Evolutionary conservation across 2,113 vertebrate genomes (phyloP), one percentile per base, ranked within the genome.

Genomic region (Rhinogobius similis): DNA sequence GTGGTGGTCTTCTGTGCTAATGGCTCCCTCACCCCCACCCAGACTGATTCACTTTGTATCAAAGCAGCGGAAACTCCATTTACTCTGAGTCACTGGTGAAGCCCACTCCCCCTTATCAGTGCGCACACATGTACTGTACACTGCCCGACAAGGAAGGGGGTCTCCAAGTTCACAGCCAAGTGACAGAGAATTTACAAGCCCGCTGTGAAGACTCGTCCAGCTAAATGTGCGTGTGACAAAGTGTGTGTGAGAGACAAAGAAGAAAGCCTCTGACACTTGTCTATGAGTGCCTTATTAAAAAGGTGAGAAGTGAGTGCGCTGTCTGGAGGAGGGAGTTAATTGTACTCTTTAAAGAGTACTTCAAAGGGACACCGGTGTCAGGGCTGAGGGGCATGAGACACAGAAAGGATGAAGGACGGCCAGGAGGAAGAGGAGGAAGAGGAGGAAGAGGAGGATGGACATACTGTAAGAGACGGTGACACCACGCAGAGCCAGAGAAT

Each of bases 221-320:
- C 81, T 77, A 68, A 63, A 69, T 29, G 72, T 77, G 73, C 63
- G 75, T 44, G 72, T 66, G 73, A 55, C 65, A 65, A 53, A 16
- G 61, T 55, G 62, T 53, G 65, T 65, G 64, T 12, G 63, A 39
- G 66, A 55, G 50, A 52, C 32, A 75, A 27, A 72, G 65, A 80
- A 67, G 71, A 83, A 68, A 68, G 59, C 71, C 52, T 61, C 75
- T 70, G 82, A 87, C 87, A 84, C 81, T 90, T 76, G 85, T 91
- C 90, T 91, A 86, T 84, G 85, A 90, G 86, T 56, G 83, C 77
- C 90, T 92, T 92, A 93, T 93, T 94, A 92, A 93, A 90, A 91
- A 93, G 92, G 92, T 94, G 92, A 92, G 90, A 94, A 92, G 92
- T 93, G 92, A 94, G 89, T 92, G 84, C 75, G 74, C 86, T 86